Evolutionary conservation across 1,140 invertebrate genomes (phyloP), one percentile per base, ranked within the genome.

Genomic region (Meloidogyne exigua): DNA sequence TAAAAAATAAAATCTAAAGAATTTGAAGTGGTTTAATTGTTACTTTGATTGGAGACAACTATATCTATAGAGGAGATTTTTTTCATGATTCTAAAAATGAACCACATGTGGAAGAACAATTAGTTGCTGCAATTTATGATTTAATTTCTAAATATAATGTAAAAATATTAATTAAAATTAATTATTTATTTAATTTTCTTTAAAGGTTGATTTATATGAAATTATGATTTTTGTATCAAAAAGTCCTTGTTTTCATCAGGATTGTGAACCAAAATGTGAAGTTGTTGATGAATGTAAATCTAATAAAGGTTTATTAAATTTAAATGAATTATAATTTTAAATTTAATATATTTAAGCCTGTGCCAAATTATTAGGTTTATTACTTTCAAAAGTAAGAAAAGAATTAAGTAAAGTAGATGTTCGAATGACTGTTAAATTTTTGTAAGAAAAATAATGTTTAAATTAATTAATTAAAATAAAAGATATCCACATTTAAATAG

Each of bases 21-120:
- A 15, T 70, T 25, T 70, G 28, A 23, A 73, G 85, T 76, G 85
- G 85, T 23, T 66, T 87, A n/a, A 87, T 87, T 75, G 84, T 88
- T 3, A 87, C 85, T 0, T 63, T 87, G 15, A 87, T 87, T 44
- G 83, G 84, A n/a, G 81, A 87, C 25, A 87, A 87, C 72, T 87
- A 87, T 73, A 87, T 87, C 49, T 87, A 88, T 75, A 75, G 85
- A 42, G 84, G 86, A n/a, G 85, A 87, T 63, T 87, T 88, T 69
- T 87, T 85, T 71, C 85, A 87, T 62, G 85, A 87, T 64, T 82
- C 81, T 10, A 86, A 87, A 75, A 82, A 74, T 63, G 85, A 87
- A 67, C 86, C 86, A 13, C 85, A 87, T 68, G 85, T 87, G 12
- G 85, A 87, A 76, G 85, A 87, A 65, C 85, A 87, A 77, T 68